These are phyloP conservation scores for Siphlonurus alternatus DNA, from an alignment of 2,888 invertebrate genomes.

Conservation along the genomic window DNA sequence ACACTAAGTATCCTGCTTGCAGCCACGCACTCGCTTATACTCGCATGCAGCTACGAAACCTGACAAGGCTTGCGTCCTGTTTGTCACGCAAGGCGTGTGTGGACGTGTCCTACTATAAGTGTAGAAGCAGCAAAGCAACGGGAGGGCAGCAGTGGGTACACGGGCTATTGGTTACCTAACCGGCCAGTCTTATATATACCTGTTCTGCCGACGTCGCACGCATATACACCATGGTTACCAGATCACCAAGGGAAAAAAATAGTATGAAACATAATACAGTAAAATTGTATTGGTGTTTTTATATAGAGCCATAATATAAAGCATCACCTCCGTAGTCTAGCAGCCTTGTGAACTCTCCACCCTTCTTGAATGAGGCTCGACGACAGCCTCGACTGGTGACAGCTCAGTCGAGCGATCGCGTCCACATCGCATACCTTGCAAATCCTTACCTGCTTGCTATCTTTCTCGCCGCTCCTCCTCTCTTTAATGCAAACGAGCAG, in stretches of 20 bases:
- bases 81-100: constrained; percentile 9
- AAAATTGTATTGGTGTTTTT: no score
- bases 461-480: neutral
- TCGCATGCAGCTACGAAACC: constrained; percentile 1
- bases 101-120: constrained; percentile 7
- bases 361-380: neutral
- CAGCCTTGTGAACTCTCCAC: neutral
- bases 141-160: no score
- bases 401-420: neutral
- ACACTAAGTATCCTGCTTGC: no score
- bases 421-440: neutral
- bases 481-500: neutral
- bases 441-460: neutral
- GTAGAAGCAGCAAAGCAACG: no score
- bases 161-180: no score
- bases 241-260: no score
- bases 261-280: no score
- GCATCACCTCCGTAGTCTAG: neutral
- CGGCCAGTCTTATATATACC: no score
- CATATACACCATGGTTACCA: no score
- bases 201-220: no score
- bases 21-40: neutral
- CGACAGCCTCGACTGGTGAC: neutral
- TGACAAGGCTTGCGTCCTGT: constrained; percentile 8
- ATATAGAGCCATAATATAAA: no score